Conservation (phyloP, 1,140 invertebrate genomes). For the Dolichoris vasculosae region DNA sequence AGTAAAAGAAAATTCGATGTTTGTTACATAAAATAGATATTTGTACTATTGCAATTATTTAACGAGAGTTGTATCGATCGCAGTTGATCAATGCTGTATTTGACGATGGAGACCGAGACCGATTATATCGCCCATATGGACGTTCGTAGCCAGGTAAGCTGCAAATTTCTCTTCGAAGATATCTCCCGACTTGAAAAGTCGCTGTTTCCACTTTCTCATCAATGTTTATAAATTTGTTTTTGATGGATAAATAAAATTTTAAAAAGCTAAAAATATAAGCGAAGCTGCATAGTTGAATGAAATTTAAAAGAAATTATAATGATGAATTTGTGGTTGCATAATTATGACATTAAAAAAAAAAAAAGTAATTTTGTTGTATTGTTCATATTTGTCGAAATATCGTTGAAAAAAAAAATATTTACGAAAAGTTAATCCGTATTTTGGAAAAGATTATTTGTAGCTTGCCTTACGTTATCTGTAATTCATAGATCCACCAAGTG, state of each 20-base stretch:
- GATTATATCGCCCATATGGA: constrained; percentile 46
- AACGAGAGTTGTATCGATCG: constrained; percentile 53
- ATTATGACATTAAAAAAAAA: background rate
- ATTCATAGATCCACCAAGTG: constrained; percentile 69
- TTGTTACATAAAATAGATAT: constrained; percentile 63
- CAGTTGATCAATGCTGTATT: constrained; percentile 55
- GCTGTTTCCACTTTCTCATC: constrained; percentile 27
- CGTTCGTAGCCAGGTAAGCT: constrained; percentile 42
- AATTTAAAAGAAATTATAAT: background rate
- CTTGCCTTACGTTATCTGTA: constrained; percentile 41
- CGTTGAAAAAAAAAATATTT: constrained; percentile 2
- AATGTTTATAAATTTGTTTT: constrained; percentile 21
- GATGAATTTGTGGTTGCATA: background rate
- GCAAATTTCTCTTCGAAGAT: constrained; percentile 47
- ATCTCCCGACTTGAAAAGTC: constrained; percentile 26
- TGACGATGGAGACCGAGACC: constrained; percentile 34
- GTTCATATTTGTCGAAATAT: background rate
- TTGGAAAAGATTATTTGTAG: constrained; percentile 28
- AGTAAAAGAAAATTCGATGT: constrained; percentile 59
- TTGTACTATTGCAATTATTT: constrained; percentile 61
- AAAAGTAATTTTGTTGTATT: background rate
- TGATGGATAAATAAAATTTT: background rate
- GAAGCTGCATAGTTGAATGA: background rate
- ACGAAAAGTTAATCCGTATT: constrained; percentile 1
- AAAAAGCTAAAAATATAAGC: background rate